Evolutionary conservation across 2,113 vertebrate species (phyloP).

Genomic region (Paradoxurus hermaphroditus): DNA sequence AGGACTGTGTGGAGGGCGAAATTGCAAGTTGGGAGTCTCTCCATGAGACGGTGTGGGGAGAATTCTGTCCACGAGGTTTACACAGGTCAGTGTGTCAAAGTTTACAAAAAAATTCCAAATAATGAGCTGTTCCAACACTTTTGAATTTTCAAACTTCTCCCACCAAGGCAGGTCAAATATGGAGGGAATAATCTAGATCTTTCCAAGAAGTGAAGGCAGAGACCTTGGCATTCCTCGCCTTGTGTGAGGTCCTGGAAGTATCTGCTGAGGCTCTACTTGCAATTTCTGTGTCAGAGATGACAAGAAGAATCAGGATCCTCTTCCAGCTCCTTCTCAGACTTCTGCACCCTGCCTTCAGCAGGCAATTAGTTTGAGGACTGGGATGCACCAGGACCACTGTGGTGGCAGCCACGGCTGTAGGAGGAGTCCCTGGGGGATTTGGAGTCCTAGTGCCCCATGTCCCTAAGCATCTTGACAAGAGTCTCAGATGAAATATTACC

Average conservation of each 20-base stretch:
- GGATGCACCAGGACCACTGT: constrained; percentile 71
- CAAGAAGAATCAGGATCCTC: constrained; percentile 94
- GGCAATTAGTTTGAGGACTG: constrained; percentile 77
- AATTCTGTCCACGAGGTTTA: background rate
- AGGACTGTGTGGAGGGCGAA: constrained; percentile 28
- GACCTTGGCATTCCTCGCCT: constrained; percentile 93
- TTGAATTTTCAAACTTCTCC: constrained; percentile 68
- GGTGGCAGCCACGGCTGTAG: constrained; percentile 59
- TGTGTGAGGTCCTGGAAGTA: constrained; percentile 95
- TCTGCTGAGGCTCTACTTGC: constrained; percentile 98
- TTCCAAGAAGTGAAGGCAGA: constrained; percentile 92
- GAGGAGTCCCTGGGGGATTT: background rate
- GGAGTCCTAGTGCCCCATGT: background rate
- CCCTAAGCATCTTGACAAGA: background rate
- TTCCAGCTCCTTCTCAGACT: constrained; percentile 82
- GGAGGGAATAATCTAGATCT: constrained; percentile 85
- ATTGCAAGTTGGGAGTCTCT: constrained; percentile 52
- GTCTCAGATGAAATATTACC: background rate
- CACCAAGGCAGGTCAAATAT: constrained; percentile 55
- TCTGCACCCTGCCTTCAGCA: constrained; percentile 77
- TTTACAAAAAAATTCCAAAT: constrained; percentile 58
- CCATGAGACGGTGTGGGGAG: constrained; percentile 34
- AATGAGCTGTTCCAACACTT: constrained; percentile 80
- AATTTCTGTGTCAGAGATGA: constrained; percentile 98
- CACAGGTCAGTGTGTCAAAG: constrained; percentile 68